Base-by-base conservation (phyloP, 1,140 invertebrate species). In the Agrypnia vestita region DNA sequence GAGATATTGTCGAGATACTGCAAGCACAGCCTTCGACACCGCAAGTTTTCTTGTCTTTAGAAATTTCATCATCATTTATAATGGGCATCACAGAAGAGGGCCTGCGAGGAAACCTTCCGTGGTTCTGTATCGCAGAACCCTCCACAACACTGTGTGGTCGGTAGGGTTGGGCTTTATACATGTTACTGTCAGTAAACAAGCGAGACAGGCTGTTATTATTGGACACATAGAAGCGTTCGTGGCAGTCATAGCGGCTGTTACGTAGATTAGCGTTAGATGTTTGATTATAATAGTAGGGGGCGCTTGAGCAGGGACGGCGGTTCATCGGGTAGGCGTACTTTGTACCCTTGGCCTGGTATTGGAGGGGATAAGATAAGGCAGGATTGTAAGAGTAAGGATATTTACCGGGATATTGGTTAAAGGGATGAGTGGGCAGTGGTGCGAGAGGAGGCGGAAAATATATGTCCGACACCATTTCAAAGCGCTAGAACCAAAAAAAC, bases 381-480 rank as follows among this genome's bases (percentile, higher is more conserved):
- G 89, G 84, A 84, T 89, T 84, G 84, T 88, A 84, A 76, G 87
- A 88, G 84, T 85, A 85, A 76, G 86, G 87, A 82, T 82, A 81
- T 44, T 61, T 80, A 19, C 35, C 13, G 9, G 46, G 55, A 21
- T 62, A 67, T 56, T 35, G 73, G 80, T 71, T 77, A 49, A 49
- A 62, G 78, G 81, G 78, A 82, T 76, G 82, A 82, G 80, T 85
- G 86, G 9, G 86, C 88, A 61, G 88, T 87, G 3, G 88, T 86
- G 17, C 87, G 86, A 76, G 79, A 83, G 83, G 84, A 46, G 74
- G 80, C 72, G 88, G 90, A 84, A 88, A 91, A 88, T 93, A 94
- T 86, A 94, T 91, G 88, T 94, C 93, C 88, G 93, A 94, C 89
- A 93, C 91, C 91, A 94, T 91, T 90, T 94, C 93, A 89, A 93